phyloP scores from a whole-genome alignment of 2,797 vertebrate species.

The Choloepus didactylus region DNA sequence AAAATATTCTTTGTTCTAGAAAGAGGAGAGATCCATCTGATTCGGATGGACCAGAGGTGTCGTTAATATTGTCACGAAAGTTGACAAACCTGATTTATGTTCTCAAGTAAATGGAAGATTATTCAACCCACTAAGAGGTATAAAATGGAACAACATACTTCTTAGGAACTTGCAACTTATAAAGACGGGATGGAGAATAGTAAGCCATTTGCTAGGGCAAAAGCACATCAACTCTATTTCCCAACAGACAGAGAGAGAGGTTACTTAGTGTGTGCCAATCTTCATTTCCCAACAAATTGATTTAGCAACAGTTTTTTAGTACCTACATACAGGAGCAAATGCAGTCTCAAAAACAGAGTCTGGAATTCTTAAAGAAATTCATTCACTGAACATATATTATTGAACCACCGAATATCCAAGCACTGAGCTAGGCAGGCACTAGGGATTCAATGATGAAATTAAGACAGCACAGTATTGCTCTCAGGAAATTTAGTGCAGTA shows the following conservation, averaged over 20 bases:
- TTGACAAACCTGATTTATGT: background rate
- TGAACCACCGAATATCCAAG: background rate
- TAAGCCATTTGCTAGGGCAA: background rate
- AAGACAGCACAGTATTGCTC: background rate
- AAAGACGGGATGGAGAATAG: background rate
- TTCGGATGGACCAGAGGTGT: background rate
- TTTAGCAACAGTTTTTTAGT: background rate
- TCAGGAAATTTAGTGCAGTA: background rate
- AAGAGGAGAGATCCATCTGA: background rate
- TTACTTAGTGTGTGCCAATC: background rate
- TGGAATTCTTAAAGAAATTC: conserved; percentile 47
- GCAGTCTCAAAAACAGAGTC: conserved; percentile 14
- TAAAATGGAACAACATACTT: background rate
- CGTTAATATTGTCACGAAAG: background rate
- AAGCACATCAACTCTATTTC: background rate
- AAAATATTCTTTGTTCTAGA: background rate
- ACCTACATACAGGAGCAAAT: background rate
- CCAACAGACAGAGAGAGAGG: background rate
- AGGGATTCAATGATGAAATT: background rate
- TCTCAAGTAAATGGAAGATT: background rate
- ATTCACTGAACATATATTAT: background rate
- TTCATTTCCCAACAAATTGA: conserved; percentile 1
- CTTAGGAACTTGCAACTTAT: background rate
- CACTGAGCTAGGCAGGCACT: background rate
- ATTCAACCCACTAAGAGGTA: background rate